Evolutionary conservation across 2,797 vertebrate species (phyloP).

Genomic region (Poecilia gillii): DNA sequence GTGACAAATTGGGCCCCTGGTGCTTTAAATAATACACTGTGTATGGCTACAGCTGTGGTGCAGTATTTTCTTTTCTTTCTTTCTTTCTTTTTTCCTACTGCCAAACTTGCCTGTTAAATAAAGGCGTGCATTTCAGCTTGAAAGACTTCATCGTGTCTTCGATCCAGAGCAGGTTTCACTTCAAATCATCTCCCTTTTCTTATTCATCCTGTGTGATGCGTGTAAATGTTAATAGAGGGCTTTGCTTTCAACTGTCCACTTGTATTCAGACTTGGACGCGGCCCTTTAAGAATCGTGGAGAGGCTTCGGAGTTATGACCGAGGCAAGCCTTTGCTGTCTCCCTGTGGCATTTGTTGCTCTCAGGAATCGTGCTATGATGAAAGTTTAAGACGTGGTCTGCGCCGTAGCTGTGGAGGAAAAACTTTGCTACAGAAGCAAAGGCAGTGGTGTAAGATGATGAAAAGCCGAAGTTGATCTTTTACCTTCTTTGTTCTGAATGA

Average conservation of each 20-base stretch:
- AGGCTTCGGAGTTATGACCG: slow-evolving; percentile 47
- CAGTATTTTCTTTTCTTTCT: slow-evolving; percentile 45
- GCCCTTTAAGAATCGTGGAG: slow-evolving; percentile 22
- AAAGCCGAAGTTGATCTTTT: slow-evolving; percentile 24
- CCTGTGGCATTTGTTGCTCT: slow-evolving; percentile 50
- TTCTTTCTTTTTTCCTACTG: slow-evolving; percentile 37
- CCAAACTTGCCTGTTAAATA: slow-evolving; percentile 69
- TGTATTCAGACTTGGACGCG: slow-evolving; percentile 31
- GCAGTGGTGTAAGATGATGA: not conserved
- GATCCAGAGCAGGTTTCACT: slow-evolving; percentile 40
- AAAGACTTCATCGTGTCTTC: slow-evolving; percentile 24
- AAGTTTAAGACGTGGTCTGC: slow-evolving; percentile 54
- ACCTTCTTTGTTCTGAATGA: slow-evolving; percentile 42
- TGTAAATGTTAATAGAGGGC: slow-evolving; percentile 28
- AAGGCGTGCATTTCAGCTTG: slow-evolving; percentile 32
- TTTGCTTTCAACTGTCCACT: slow-evolving; percentile 42
- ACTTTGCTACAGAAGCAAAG: slow-evolving; percentile 29
- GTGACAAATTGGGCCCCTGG: slow-evolving; percentile 79
- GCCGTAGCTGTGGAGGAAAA: slow-evolving; percentile 27
- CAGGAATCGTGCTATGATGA: slow-evolving; percentile 52
- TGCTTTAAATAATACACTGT: slow-evolving; percentile 81
- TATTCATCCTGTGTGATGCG: slow-evolving; percentile 28
- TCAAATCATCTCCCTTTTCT: slow-evolving; percentile 44
- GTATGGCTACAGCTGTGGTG: slow-evolving; percentile 57
- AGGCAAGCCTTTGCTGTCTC: slow-evolving; percentile 44